Evolutionary conservation across 2,888 invertebrate species (phyloP).

Genomic region (Eupelmus urozonus): DNA sequence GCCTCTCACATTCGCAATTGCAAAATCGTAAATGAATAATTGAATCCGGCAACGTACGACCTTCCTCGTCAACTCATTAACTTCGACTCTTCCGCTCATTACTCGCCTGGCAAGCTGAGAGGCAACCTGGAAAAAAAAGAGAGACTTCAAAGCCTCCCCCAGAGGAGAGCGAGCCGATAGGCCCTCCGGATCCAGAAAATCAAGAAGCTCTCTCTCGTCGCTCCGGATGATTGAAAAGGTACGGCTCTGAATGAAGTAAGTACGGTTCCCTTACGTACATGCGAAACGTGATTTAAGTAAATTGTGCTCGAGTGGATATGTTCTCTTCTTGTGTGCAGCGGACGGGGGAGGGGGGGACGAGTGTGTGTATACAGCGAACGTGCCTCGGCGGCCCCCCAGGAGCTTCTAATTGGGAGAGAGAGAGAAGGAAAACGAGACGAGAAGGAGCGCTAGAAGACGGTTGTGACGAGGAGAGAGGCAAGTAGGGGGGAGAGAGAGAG

Average conservation of each 20-base stretch:
- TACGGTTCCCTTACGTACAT: too few relatives aligned
- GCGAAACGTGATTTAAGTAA: slow-evolving; percentile 60
- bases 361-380: slow-evolving; percentile 61
- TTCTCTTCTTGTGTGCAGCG: slow-evolving; percentile 26
- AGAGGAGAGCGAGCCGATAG: background rate
- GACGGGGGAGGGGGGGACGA: background rate
- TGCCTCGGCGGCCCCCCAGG: slow-evolving; percentile 67
- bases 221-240: slow-evolving; percentile 52
- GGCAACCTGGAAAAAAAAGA: background rate
- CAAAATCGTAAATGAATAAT: too few relatives aligned
- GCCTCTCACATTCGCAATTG: too few relatives aligned
- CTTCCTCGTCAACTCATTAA: too few relatives aligned
- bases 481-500: slow-evolving; percentile 54
- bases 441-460: slow-evolving; percentile 29
- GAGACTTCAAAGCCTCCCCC: background rate
- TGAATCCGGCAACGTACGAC: too few relatives aligned
- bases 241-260: slow-evolving; percentile 51
- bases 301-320: slow-evolving; percentile 57
- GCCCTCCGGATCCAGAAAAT: background rate
- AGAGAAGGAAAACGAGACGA: slow-evolving; percentile 35
- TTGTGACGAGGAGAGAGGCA: slow-evolving; percentile 9
- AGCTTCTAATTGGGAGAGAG: slow-evolving; percentile 72
- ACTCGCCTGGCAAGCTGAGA: background rate
- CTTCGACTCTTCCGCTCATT: background rate
- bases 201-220: slow-evolving; percentile 11